phyloP scores from a whole-genome alignment of 2,888 invertebrate genomes.

The Lysandra coridon region DNA sequence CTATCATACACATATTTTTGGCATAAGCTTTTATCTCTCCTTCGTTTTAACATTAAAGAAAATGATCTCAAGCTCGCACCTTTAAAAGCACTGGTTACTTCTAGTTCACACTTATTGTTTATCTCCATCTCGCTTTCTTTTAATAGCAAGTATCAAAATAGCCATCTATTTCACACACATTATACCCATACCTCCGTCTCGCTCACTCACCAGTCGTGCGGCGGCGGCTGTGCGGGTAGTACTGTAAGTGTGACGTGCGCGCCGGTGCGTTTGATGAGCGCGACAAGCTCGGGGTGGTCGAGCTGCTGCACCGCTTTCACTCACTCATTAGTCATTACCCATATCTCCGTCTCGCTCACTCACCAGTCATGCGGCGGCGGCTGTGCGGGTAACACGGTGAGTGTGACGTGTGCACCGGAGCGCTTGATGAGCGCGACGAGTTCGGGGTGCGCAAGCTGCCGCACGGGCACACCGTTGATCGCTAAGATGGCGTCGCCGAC shows the following conservation, averaged over 20 bases:
- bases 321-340: not conserved
- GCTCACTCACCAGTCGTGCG: conserved; percentile 42
- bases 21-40: not conserved
- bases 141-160: too few relatives aligned
- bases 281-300: conserved; percentile 77
- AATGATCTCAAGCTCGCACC: not conserved
- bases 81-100: not conserved
- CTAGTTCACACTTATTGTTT: not conserved
- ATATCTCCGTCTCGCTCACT: not conserved
- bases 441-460: conserved; percentile 95
- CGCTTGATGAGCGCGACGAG: conserved; percentile 98
- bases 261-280: conserved; percentile 98
- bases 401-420: conserved; percentile 93
- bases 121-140: too few relatives aligned
- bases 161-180: too few relatives aligned
- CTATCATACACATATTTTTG: too few relatives aligned
- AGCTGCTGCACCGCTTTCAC: not conserved
- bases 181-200: not conserved
- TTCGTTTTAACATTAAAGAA: not conserved
- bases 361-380: conserved; percentile 1
- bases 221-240: conserved; percentile 43
- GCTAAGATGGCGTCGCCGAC: conserved; percentile 98
- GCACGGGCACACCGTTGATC: conserved; percentile 95
- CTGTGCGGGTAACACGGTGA: conserved; percentile 82
- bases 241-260: conserved; percentile 93